Evolutionary conservation across 2,888 invertebrate species (phyloP).

Genomic region (Drosophila nr. medialis): DNA sequence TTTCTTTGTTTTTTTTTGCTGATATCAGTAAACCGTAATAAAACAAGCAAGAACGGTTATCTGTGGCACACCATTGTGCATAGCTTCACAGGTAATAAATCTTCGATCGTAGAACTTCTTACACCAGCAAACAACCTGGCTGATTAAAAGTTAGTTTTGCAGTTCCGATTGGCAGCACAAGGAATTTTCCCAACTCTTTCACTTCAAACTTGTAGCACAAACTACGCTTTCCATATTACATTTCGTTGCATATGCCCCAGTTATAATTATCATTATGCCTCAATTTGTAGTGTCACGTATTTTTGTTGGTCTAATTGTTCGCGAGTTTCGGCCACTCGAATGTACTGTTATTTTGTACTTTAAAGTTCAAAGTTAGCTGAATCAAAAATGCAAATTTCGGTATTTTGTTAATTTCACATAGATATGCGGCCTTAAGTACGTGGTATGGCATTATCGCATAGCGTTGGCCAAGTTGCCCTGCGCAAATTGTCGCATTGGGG

Average conservation of each 20-base stretch:
- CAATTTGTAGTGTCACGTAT: background rate
- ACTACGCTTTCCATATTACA: background rate
- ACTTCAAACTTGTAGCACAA: background rate
- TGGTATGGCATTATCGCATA: background rate
- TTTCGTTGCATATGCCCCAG: background rate
- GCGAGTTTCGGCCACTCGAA: too few species aligned
- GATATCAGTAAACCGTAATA: background rate
- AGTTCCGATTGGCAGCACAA: background rate
- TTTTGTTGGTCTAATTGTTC: background rate
- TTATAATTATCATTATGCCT: background rate
- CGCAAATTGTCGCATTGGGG: slow-evolving; percentile 27
- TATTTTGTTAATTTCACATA: background rate
- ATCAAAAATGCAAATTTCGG: background rate
- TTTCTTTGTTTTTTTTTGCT: background rate
- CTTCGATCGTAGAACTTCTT: background rate
- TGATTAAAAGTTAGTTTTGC: background rate
- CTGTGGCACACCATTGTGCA: background rate
- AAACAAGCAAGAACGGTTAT: background rate
- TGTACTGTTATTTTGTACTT: background rate
- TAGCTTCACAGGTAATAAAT: background rate
- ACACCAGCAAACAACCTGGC: background rate
- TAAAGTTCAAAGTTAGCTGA: background rate
- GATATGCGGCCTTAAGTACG: background rate
- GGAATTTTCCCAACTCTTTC: background rate
- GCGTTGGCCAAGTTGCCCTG: slow-evolving; percentile 20